Evolutionary conservation across 2,888 invertebrate genomes (phyloP), one percentile per base, ranked within the genome.

Genomic region (Hybos culiciformis): DNA sequence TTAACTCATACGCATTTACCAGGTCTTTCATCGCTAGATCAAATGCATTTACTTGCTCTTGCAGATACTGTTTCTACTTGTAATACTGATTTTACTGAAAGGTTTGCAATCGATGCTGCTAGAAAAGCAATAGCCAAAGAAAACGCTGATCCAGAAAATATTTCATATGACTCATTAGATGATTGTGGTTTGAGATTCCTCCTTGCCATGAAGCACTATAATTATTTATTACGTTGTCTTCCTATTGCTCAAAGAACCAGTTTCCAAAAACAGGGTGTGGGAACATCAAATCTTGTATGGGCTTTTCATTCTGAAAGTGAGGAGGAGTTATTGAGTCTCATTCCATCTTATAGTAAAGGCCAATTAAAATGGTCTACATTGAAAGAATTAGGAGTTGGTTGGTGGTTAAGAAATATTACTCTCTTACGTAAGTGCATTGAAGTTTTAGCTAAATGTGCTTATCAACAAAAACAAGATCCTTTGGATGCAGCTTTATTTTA

Each of bases 281-380:
- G 83, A 26, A 84, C 82, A 9, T 84, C 92, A 53, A 91, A 94
- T 66, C 74, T 97, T 17, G 94, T 94, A 4, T 99, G 98, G 98
- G 98, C 97, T 1, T 97, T 91, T 68, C 98, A 99, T 66, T 97
- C 97, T 0, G 97, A 98, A 67, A 87, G 92, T 17, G 92, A 94
- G 61, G 94, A 94, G 55, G 97, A 98, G 61, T 70, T 98, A 43
- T 68, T 98, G 12, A 81, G 83, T 45, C 69, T 93, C 39, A 82
- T 93, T 50, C 96, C 97, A 0, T 84, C 84, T 1, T 88, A 85
- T 53, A 77, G 81, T 1, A 88, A 88, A 62, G 82, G 81, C 2
- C 81, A 82, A 54, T 79, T 85, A 0, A 85, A 82, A 37, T 99
- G 98, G 98, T 71, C 77, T 2, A 85, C 88, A 19, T 70, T 98